Base-by-base conservation (phyloP, 2,797 vertebrate genomes). In the Carapus acus region DNA sequence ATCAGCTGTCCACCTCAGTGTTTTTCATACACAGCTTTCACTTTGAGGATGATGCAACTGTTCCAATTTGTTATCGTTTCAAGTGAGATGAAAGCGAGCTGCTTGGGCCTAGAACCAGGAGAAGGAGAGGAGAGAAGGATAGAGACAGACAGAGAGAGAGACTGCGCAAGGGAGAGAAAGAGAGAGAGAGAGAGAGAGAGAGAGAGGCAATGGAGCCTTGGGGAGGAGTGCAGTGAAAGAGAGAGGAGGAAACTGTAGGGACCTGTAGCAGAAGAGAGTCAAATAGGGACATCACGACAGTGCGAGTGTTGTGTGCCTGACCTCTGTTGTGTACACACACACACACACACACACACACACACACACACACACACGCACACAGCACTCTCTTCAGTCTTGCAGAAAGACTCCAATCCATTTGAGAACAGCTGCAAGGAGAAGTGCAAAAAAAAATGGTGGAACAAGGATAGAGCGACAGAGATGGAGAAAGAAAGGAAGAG, bases 341-440 rank as follows among this genome's bases (percentile, higher is more conserved):
- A 62, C 51, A 41, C 34, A 53, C 20, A 48, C 45, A 46, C 60
- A 22, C 40, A 17, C 52, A 40, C 53, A 42, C 33, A 38, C 11
- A 17, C 52, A 47, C 52, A 43, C 34, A 47, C 34, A 62, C 38
- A 42, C 2, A 42, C 48, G 56, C 49, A 67, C 59, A 67, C 58
- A 67, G 58, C 67, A 42, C 67, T 65, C 58, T 77, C 62, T 77
- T 85, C 70, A 78, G 56, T 74, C 59, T 54, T 62, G 79, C 82
- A 76, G 65, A 63, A 83, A 80, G 63, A 50, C 76, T 59, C 68
- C 77, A 73, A 79, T 42, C 52, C 67, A 59, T 68, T 81, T 83
- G 83, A 69, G 85, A 88, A 80, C 82, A 83, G 77, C 77, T 82
- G 71, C 67, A 60, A 80, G 58, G 71, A 84, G 65, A 86, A 81